Conservation (phyloP, 2,888 invertebrate species). For the Noctua pronuba region DNA sequence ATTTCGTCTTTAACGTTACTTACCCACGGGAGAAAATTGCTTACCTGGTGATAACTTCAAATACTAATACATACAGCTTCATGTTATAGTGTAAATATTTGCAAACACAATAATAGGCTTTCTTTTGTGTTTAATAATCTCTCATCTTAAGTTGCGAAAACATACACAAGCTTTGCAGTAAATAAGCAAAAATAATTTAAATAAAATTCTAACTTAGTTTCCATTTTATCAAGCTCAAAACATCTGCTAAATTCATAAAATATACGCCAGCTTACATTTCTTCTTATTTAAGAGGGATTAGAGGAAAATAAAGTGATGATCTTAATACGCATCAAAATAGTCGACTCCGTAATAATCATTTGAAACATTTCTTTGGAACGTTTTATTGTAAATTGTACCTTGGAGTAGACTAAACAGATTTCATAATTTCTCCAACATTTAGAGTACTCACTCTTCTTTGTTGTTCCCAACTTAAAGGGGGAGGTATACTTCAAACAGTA, state of each 20-base stretch:
- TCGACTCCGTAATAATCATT: neutral
- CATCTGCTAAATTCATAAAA: neutral
- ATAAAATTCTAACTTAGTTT: neutral
- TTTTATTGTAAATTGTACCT: constrained; percentile 21
- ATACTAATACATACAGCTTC: neutral
- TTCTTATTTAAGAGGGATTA: neutral
- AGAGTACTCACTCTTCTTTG: neutral
- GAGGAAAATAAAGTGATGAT: neutral
- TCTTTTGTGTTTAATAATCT: neutral
- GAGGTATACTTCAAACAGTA: constrained; percentile 38
- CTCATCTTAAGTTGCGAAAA: neutral
- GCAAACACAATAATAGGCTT: too few relatives aligned
- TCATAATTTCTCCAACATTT: constrained; percentile 2
- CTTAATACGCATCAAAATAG: neutral
- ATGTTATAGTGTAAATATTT: neutral
- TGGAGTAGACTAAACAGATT: constrained; percentile 1
- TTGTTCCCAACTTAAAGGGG: constrained; percentile 5
- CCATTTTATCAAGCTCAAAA: constrained; percentile 20
- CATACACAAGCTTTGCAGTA: neutral
- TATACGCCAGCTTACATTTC: neutral
- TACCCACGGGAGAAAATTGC: too few relatives aligned
- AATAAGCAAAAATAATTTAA: neutral
- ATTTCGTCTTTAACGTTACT: neutral
- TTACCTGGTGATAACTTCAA: neutral
- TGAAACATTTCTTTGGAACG: constrained; percentile 3